Conservation (phyloP, 1,140 invertebrate genomes). For the Periplaneta americana region DNA sequence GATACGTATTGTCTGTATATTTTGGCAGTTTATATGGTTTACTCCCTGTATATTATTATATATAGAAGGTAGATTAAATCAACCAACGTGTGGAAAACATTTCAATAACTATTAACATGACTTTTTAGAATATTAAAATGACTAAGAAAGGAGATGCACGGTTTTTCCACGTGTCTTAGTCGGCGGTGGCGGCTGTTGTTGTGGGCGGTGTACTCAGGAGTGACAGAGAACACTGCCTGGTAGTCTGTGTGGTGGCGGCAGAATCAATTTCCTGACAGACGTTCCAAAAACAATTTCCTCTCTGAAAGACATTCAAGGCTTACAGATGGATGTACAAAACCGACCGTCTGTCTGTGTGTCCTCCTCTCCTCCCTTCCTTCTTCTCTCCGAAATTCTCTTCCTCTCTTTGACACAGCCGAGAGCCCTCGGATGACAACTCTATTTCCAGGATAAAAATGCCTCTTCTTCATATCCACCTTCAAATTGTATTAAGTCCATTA, state of each 20-base stretch:
- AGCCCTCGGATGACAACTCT: background rate
- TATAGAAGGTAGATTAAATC: too few species aligned
- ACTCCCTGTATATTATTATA: too few species aligned
- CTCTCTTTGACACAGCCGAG: background rate
- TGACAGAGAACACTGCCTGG: background rate
- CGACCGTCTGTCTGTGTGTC: background rate
- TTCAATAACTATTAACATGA: too few species aligned
- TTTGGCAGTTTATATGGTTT: too few species aligned
- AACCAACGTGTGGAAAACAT: too few species aligned
- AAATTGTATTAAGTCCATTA: background rate
- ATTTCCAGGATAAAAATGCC: background rate
- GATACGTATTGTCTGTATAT: too few species aligned
- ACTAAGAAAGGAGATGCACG: background rate
- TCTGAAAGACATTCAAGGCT: background rate
- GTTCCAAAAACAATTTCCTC: background rate
- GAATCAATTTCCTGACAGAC: background rate
- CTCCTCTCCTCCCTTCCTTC: background rate
- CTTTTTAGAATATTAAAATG: too few species aligned
- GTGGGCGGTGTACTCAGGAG: too few species aligned
- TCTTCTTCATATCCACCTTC: background rate
- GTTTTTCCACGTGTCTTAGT: background rate
- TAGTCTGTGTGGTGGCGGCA: background rate
- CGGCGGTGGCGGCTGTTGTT: background rate
- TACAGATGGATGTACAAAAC: background rate
- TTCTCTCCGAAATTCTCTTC: background rate